These are phyloP conservation scores for Vanessa cardui DNA, from an alignment of 2,888 invertebrate species.

Conservation along the genomic window DNA sequence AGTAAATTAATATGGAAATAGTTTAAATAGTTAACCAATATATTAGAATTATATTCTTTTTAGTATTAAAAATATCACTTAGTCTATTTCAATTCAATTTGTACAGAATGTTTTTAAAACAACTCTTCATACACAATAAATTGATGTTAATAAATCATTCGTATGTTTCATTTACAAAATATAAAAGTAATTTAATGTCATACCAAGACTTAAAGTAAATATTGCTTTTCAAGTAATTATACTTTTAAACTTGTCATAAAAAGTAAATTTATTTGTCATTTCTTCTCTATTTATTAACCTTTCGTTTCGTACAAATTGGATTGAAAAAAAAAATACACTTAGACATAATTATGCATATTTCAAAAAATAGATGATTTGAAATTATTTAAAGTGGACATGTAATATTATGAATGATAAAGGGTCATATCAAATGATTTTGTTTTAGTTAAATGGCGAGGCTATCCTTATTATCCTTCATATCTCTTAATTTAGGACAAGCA, in stretches of 20 bases:
- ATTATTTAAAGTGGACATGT: neutral
- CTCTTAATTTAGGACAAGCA: conserved; percentile 59
- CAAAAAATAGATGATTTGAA: neutral
- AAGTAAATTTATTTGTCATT: neutral
- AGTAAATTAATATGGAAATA: conserved; percentile 5
- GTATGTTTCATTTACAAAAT: neutral
- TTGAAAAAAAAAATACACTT: neutral
- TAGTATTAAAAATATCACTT: neutral
- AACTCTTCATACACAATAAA: neutral
- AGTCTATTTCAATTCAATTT: neutral
- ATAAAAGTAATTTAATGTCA: too few relatives aligned
- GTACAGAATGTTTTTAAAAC: neutral
- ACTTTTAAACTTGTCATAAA: neutral
- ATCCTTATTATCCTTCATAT: conserved; percentile 69
- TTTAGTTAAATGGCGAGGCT: conserved; percentile 57
- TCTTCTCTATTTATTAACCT: neutral
- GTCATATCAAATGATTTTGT: neutral
- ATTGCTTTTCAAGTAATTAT: neutral
- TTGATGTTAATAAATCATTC: neutral
- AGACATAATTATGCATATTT: neutral
- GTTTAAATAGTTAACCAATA: neutral
- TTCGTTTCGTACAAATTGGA: conserved; percentile 7
- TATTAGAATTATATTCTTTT: neutral
- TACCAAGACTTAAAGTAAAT: too few relatives aligned
- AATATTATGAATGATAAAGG: conserved; percentile 3